These are phyloP conservation scores for Caenorhabditis tropicalis DNA, from an alignment of 1,140 invertebrate genomes.

Conservation along the genomic window DNA sequence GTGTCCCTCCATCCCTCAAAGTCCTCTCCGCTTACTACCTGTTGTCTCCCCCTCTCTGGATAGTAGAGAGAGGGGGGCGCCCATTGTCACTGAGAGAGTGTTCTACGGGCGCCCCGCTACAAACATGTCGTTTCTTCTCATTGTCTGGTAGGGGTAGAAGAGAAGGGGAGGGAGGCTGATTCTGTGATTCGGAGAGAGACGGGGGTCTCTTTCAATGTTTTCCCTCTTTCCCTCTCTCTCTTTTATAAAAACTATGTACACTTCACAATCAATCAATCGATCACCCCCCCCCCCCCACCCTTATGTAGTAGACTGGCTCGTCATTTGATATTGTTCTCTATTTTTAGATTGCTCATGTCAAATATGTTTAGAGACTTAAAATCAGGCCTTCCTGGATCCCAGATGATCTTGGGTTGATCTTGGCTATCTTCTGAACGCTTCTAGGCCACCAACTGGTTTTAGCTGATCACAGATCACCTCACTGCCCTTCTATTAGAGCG, in stretches of 20 bases:
- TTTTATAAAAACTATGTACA: not conserved
- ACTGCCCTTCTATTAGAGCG: too few relatives aligned
- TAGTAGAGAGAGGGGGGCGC: not conserved
- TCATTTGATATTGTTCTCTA: too few relatives aligned
- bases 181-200: not conserved
- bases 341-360: too few relatives aligned
- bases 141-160: not conserved
- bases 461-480: too few relatives aligned
- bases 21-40: slow-evolving; percentile 6
- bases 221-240: not conserved
- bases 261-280: slow-evolving; percentile 25
- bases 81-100: not conserved
- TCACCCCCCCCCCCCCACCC: not conserved
- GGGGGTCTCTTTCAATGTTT: not conserved
- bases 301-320: too few relatives aligned
- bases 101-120: slow-evolving; percentile 37
- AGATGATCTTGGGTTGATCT: too few relatives aligned
- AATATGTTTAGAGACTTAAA: too few relatives aligned
- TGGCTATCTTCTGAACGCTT: too few relatives aligned
- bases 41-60: not conserved
- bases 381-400: too few relatives aligned
- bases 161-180: not conserved
- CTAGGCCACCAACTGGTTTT: too few relatives aligned
- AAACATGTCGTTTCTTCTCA: not conserved
- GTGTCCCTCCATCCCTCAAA: not conserved